These are phyloP conservation scores for Harmothoe impar DNA, from an alignment of 2,888 invertebrate species.

Conservation along the genomic window DNA sequence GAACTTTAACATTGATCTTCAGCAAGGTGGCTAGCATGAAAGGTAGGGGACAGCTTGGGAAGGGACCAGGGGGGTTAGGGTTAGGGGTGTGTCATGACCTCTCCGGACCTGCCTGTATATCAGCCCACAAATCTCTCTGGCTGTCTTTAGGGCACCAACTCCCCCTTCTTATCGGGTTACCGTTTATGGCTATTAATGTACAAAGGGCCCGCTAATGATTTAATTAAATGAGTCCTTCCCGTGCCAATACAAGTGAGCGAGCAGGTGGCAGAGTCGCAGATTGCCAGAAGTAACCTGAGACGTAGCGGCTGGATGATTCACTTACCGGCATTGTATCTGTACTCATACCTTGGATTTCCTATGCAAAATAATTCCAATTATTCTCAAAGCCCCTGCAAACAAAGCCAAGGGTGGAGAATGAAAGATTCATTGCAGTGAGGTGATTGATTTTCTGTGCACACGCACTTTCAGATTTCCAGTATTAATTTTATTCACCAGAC, in stretches of 20 bases:
- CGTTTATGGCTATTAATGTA: slow-evolving; percentile 46
- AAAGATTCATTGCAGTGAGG: not conserved
- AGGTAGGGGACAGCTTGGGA: not conserved
- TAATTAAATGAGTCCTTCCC: slow-evolving; percentile 2
- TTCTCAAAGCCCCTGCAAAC: not conserved
- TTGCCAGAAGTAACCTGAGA: not conserved
- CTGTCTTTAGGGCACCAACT: not conserved
- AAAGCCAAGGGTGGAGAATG: not conserved
- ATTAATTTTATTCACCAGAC: too few relatives aligned
- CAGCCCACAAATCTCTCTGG: not conserved
- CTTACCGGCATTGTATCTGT: not conserved
- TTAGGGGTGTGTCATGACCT: not conserved
- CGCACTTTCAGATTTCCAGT: not conserved
- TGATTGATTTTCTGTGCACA: not conserved
- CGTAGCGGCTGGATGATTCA: not conserved
- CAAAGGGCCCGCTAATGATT: slow-evolving; percentile 27
- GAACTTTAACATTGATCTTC: slow-evolving; percentile 38
- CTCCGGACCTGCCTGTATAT: not conserved
- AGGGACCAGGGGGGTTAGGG: not conserved
- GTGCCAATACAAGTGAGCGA: not conserved
- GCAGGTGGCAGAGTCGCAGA: slow-evolving; percentile 33
- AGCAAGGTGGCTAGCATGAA: not conserved
- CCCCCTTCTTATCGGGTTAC: slow-evolving; percentile 33
- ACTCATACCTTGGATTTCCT: not conserved
- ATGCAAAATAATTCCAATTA: slow-evolving; percentile 25